Evolutionary conservation across 2,888 invertebrate genomes (phyloP).

Genomic region (Gymnoscelis rufifasciata): DNA sequence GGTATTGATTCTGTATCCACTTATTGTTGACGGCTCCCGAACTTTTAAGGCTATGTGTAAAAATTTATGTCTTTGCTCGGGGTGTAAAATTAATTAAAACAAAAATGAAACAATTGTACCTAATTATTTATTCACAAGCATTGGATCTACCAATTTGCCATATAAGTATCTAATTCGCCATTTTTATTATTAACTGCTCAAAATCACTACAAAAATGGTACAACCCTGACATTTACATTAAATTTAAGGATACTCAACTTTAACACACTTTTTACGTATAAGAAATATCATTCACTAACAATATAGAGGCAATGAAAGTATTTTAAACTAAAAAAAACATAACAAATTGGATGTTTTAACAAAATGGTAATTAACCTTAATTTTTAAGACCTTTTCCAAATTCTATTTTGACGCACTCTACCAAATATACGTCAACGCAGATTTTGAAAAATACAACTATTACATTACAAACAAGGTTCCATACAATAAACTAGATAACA

Average conservation of each 20-base stretch:
- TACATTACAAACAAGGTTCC: too few relatives aligned
- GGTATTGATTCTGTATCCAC: too few relatives aligned
- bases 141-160: background rate
- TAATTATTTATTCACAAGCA: slow-evolving; percentile 5
- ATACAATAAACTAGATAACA: too few relatives aligned
- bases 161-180: background rate
- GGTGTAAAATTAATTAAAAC: background rate
- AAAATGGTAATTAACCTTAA: too few relatives aligned
- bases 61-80: too few relatives aligned
- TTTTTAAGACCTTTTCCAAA: background rate
- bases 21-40: too few relatives aligned
- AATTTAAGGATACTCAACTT: too few relatives aligned
- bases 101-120: slow-evolving; percentile 1
- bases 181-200: background rate
- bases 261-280: too few relatives aligned
- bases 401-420: background rate
- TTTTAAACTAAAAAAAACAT: background rate
- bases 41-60: too few relatives aligned
- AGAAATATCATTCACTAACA: too few relatives aligned
- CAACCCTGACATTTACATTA: background rate
- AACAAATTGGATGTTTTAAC: too few relatives aligned
- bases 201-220: background rate
- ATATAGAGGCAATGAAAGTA: background rate
- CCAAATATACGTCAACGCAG: background rate
- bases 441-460: background rate